Conservation (phyloP, 2,797 vertebrate genomes). For the Tapirus indicus region DNA sequence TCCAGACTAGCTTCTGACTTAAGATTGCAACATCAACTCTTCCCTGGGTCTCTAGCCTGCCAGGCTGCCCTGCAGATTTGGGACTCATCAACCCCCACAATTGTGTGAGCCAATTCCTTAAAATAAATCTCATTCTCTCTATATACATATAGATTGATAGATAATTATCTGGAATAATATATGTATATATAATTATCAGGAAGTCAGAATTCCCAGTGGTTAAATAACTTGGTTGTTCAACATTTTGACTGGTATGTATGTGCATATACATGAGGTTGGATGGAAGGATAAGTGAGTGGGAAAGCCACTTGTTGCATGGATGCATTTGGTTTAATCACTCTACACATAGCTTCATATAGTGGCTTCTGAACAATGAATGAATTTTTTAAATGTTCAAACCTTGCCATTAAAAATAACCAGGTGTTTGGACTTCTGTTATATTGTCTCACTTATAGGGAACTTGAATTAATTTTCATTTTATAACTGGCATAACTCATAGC, state of each 20-base stretch:
- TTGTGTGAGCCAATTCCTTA: background rate
- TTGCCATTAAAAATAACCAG: conserved; percentile 68
- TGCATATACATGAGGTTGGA: background rate
- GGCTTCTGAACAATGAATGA: conserved; percentile 23
- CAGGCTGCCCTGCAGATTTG: background rate
- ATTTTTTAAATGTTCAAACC: conserved; percentile 44
- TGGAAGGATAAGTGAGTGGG: background rate
- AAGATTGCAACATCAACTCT: background rate
- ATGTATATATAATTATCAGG: no score
- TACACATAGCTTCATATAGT: background rate
- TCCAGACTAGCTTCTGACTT: background rate
- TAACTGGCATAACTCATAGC: conserved; percentile 64
- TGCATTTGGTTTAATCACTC: background rate
- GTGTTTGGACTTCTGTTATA: background rate
- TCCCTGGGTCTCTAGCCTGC: background rate
- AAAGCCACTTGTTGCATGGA: conserved; percentile 33
- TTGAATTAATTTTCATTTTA: conserved; percentile 78
- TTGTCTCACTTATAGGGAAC: conserved; percentile 36
- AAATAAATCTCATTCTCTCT: background rate
- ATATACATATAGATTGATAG: no score
- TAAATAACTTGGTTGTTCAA: background rate
- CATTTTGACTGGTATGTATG: background rate
- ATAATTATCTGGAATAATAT: no score
- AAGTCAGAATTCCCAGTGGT: background rate
- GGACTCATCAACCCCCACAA: background rate